phyloP scores from a whole-genome alignment of 2,888 invertebrate genomes.

The Pollenia angustigena region DNA sequence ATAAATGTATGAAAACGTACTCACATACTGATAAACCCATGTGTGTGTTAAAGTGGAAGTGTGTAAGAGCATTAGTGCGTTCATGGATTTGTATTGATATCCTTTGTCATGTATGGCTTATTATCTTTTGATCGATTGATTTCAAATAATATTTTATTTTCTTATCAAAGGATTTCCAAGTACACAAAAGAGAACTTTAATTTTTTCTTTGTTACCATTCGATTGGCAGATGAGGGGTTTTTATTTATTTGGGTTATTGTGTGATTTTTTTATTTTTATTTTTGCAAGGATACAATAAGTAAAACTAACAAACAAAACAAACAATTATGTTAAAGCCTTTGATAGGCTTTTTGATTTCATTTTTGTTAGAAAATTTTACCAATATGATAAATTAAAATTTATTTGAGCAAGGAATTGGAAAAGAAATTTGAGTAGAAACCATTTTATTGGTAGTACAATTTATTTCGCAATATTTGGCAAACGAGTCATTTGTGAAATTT shows the following conservation, averaged over 20 bases:
- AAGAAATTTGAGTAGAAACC: no score
- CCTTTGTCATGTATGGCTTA: constrained; percentile 49
- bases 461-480: no score
- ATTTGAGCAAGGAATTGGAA: no score
- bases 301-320: constrained; percentile 27
- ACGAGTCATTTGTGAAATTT: no score
- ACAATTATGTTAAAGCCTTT: constrained; percentile 17
- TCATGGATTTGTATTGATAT: constrained; percentile 29
- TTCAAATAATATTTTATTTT: constrained; percentile 54
- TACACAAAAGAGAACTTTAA: constrained; percentile 37
- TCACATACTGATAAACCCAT: not conserved
- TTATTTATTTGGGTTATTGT: constrained; percentile 40
- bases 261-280: not conserved
- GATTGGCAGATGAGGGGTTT: not conserved
- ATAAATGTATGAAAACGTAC: constrained; percentile 15
- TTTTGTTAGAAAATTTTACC: no score
- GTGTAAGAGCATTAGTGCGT: not conserved
- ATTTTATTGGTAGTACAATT: no score
- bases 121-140: constrained; percentile 62
- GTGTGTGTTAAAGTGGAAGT: not conserved
- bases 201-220: constrained; percentile 16
- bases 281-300: constrained; percentile 14
- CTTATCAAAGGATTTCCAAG: constrained; percentile 35
- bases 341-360: not conserved
- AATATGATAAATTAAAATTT: no score